A percentile compares a stretch with the other conserved stretches of the same genome.
These are phyloP conservation scores for Pterostichus madidus DNA, from an alignment of 2,888 invertebrate species.

Conservation along the genomic window DNA sequence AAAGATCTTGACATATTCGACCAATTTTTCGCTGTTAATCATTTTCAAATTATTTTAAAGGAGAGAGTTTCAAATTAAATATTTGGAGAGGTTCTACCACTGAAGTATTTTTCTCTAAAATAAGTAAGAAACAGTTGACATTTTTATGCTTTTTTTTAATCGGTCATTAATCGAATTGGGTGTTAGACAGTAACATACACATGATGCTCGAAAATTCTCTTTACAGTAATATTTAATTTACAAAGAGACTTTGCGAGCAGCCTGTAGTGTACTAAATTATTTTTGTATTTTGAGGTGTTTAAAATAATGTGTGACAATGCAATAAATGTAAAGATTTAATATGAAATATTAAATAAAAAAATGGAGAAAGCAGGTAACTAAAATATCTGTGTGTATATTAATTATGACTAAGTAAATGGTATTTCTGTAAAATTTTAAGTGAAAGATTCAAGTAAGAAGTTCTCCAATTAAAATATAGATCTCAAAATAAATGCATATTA, in stretches of 20 bases:
- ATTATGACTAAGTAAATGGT: slow-evolving; percentile 37
- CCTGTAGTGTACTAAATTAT: slow-evolving; percentile 16
- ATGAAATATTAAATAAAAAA: not conserved
- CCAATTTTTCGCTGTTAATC: too few species aligned
- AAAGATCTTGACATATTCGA: too few species aligned
- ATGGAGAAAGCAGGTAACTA: not conserved
- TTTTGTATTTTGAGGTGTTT: slow-evolving; percentile 11
- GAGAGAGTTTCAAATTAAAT: too few species aligned
- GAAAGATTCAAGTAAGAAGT: slow-evolving; percentile 40
- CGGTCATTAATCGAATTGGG: too few species aligned
- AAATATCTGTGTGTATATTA: slow-evolving; percentile 24
- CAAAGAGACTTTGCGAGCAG: not conserved
- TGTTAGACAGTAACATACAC: too few species aligned
- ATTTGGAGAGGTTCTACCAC: too few species aligned
- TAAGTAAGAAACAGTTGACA: too few species aligned
- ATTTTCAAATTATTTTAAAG: too few species aligned
- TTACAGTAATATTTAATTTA: too few species aligned
- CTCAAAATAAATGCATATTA: slow-evolving; percentile 43
- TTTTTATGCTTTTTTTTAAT: too few species aligned
- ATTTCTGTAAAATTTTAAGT: slow-evolving; percentile 46
- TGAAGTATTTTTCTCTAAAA: too few species aligned
- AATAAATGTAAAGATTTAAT: slow-evolving; percentile 35
- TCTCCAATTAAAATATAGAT: slow-evolving; percentile 25
- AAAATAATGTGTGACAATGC: slow-evolving; percentile 37
- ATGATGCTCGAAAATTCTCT: too few species aligned